Evolutionary conservation across 2,888 invertebrate species (phyloP), one percentile per base, ranked within the genome.

Genomic region (Saturnia pavonia): DNA sequence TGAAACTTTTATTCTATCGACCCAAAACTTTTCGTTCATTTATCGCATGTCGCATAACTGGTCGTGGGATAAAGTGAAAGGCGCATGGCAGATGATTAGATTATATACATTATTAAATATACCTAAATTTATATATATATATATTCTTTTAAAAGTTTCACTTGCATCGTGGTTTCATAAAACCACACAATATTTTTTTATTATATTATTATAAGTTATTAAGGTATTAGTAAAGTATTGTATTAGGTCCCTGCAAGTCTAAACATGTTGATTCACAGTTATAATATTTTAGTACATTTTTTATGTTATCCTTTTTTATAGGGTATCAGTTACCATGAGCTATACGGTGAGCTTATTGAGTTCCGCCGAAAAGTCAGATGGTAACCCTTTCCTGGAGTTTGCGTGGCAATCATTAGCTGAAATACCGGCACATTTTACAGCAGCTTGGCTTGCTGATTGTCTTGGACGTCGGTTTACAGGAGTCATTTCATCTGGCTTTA

Each of bases 371-470:
- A 94, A 94, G 72, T 88, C 95, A 80, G 94, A 94, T 71, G 95
- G 95, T 51, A 96, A 96, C 87, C 96, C 96, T 16, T 96, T 95
- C 82, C 79, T 96, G 73, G 96, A 96, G 84, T 96, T 95, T 84
- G 94, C 96, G 70, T 92, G 94, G 82, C 95, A 96, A 85, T 92
- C 95, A 70, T 77, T 95, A 48, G 95, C 95, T 34, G 96, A 96
- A 85, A 87, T 96, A 60, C 96, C 96, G 0, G 95, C 95, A 7
- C 95, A 95, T 82, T 84, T 95, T 67, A 72, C 95, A 67, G 96
- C 95, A 48, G 94, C 94, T 75, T 94, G 90, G 89, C 78, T 90
- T 11, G 85, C 87, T 51, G 83, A 90, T 72, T 78, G 73, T 45
- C 76, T 88, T 22, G 90, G 91, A 8, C 82, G 91, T 25, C 81